Evolutionary conservation across 1,140 invertebrate genomes (phyloP), one percentile per base, ranked within the genome.

Genomic region (Cyclargus thomasi): DNA sequence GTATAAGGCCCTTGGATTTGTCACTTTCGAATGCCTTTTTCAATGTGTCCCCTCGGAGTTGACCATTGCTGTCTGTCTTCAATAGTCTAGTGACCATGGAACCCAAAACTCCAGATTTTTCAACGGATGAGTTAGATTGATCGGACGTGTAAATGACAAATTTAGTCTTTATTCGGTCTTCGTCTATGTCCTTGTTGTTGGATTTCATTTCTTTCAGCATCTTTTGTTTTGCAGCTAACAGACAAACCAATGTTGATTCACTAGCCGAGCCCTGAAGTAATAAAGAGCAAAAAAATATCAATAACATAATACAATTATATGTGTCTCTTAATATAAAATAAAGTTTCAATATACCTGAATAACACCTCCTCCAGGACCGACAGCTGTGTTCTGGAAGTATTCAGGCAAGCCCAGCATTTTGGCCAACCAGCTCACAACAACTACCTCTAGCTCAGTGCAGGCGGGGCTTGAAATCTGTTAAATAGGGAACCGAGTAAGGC

Each of bases 401-500:
- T 95, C 91, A 0, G 98, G 98, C 0, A 99, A 86, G 11, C 94
- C 93, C 0, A 99, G 78, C 75, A 98, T 92, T 90, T 98, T 97
- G 3, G 95, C 97, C 20, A 99, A 83, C 98, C 98, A 99, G 83
- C 99, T 97, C 94, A 98, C 95, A 65, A 97, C 95, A 0, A 97
- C 91, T 20, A 98, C 96, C 92, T 99, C 98, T 1, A 99, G 91
- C 89, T 99, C 98, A 0, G 98, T 99, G 77, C 96, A 98, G 0
- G 96, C 97, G 0, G 98, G 98, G 82, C 96, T 97, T n/a, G 96
- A 93, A 57, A 97, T 94, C 96, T 97, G 53, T 20, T 8, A 8
- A 7, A 55, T n/a, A 55, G 18, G 18, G 4, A 73, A 70, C 57
- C 55, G 7, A 55, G 29, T 53, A 21, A 67, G 16, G 62, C 55